phyloP scores from a whole-genome alignment of 2,797 vertebrate genomes.

The Distichodus sexfasciatus region DNA sequence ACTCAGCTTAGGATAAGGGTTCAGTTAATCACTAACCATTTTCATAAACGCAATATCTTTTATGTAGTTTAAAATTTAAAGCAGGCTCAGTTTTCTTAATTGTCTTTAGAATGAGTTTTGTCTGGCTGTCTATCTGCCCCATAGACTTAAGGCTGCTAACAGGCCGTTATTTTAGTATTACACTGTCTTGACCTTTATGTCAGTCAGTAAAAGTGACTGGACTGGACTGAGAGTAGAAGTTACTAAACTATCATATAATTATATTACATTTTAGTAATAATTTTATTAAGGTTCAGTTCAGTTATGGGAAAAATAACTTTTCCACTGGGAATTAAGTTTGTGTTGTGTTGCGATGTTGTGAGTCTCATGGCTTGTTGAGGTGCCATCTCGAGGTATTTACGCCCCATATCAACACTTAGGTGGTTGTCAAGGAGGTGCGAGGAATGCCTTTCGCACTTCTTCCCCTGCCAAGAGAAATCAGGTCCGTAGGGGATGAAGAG shows the following conservation, averaged over 20 bases:
- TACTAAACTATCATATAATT: too few species aligned
- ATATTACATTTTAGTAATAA: too few species aligned
- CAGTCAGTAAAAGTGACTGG: too few species aligned
- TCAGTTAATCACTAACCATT: too few species aligned
- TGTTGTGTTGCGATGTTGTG: not conserved
- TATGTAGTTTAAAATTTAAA: too few species aligned
- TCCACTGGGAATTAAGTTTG: not conserved
- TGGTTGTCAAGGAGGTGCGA: slow-evolving; percentile 33
- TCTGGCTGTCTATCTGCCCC: not conserved
- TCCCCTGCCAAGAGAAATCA: slow-evolving; percentile 31
- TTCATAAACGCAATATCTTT: too few species aligned
- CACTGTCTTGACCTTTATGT: not conserved
- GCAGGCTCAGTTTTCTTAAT: not conserved
- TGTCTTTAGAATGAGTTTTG: not conserved
- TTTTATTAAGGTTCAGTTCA: too few species aligned
- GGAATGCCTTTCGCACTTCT: slow-evolving; percentile 27
- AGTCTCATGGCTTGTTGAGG: not conserved
- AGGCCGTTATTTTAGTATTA: not conserved
- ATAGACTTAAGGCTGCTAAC: not conserved
- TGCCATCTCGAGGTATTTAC: slow-evolving; percentile 22
- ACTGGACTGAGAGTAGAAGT: too few species aligned
- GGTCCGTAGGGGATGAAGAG: slow-evolving; percentile 17
- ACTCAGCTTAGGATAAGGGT: too few species aligned
- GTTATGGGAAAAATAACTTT: not conserved
- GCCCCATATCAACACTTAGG: slow-evolving; percentile 26